Base-by-base conservation (phyloP, 2,888 invertebrate species). In the Dryobotodes eremita region DNA sequence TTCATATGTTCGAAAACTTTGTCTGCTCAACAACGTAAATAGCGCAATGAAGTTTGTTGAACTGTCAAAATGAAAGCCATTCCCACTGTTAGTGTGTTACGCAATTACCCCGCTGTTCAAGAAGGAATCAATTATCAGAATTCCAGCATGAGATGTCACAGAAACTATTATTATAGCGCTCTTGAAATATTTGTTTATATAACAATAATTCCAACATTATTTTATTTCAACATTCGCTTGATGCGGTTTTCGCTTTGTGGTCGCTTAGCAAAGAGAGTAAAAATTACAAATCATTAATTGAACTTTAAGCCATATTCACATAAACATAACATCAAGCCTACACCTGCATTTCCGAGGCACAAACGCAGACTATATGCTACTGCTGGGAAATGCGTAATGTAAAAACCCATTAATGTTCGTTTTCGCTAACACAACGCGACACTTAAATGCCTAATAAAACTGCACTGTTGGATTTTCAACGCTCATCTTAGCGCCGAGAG, bases 221-320 rank as follows among this genome's bases (percentile, higher is more conserved):
- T 77, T 57, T 48, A 2, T 57, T 53, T 50, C 11, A 66, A 81
- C 81, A 81, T 66, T 80, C 80, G 80, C 80, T 77, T 59, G 23
- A 31, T 76, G 59, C 59, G 13, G 48, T 66, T 66, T 70, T 75
- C 61, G 82, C 82, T 64, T 50, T 65, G 15, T 61, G 23, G 59
- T 76, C 82, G 80, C 80, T 46, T 65, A 79, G 79, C 79, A 65
- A 42, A 48, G 23, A 31, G 17, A 20, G 42, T 17, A 17, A 57
- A 53, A 62, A 20, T 50, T 6, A 55, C 1, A 82, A 46, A 46
- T 23, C n/a, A 57, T 42, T 71, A 11, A 55, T 64, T 42, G 10
- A 15, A 50, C n/a, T 42, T 73, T 42, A 2, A 61, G 23, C 31
- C 23, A n/a, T 17, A 31, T 31, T 31, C 2, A 68, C 2, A 13